Evolutionary conservation across 92 coral and sea anemone genomes (phyloP), one percentile per base, ranked within the genome.

Genomic region (Phenganax stokvisi): DNA sequence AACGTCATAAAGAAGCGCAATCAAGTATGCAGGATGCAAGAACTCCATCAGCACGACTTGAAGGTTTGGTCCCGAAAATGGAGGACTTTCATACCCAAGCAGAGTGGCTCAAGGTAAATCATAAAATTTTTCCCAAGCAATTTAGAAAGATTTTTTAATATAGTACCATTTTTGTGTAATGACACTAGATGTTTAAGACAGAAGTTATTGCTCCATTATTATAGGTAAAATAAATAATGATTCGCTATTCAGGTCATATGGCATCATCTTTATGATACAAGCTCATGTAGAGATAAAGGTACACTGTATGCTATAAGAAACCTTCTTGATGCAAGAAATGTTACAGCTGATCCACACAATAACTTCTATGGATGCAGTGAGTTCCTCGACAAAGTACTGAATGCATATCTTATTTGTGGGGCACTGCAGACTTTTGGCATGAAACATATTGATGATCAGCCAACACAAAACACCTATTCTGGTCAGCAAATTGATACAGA

Each of bases 11-110:
- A 68, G 92, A 77, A 54, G 89, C 90, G 0, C 89, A 89, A 47
- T 86, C 92, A 28, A 64, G 70, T n/a, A 78, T 88, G 85, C 85
- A 88, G 54, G 91, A 88, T 85, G 81, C 88, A 0, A 28, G 87
- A 10, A 88, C 91, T 17, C 89, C 91, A 8, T 85, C 87, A 56
- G 64, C 91, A 16, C 56, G 83, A 57, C 56, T 88, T 30, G 83
- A 78, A 67, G 89, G 84, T 2, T 63, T 89, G 0, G 67, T 89
- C 6, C 87, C 91, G 4, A 89, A 89, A 75, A 10, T 84, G 5
- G 92, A 89, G 51, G 92, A 84, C 71, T 85, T 85, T 65, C 89
- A 88, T 53, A 74, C 17, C 6, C 89, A 78, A 53, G 73, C 75
- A 12, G 88, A 85, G 17, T 85, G 86, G 85, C 15, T 79, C 25